Evolutionary conservation across 2,113 vertebrate genomes (phyloP).

Genomic region (Abramis brama): DNA sequence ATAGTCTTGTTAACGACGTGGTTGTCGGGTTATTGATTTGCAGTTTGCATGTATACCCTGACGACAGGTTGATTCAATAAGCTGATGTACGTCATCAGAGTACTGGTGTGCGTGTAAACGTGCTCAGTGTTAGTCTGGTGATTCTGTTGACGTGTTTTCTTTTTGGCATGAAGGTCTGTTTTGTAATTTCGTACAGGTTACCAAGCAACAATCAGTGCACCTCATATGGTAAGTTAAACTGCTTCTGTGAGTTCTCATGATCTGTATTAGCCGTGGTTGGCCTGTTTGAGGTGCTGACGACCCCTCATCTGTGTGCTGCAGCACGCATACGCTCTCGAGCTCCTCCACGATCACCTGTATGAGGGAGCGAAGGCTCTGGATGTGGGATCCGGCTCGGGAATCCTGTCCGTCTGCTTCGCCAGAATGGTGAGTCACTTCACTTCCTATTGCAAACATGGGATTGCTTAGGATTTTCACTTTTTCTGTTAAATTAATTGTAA

Average conservation of each 20-base stretch:
- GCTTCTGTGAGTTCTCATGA: neutral
- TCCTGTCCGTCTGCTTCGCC: conserved; percentile 94
- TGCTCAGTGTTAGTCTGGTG: neutral
- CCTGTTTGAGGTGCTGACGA: conserved; percentile 40
- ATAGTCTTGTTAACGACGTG: no score
- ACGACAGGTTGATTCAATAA: no score
- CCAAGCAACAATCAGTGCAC: conserved; percentile 99
- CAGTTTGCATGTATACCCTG: no score
- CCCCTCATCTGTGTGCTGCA: conserved; percentile 61
- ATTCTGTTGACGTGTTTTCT: neutral
- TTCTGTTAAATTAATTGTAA: neutral
- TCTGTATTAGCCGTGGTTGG: neutral
- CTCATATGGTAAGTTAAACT: conserved; percentile 91
- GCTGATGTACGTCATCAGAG: no score
- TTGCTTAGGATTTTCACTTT: neutral
- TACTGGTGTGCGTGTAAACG: no score
- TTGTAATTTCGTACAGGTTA: conserved; percentile 80
- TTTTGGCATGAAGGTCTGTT: conserved; percentile 53
- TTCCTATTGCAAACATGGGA: neutral
- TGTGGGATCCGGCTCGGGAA: conserved; percentile 97
- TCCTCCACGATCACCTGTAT: conserved; percentile 92
- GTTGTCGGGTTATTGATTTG: no score
- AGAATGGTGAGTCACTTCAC: conserved; percentile 87
- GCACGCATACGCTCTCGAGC: conserved; percentile 97
- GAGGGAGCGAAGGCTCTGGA: conserved; percentile 97